These are phyloP conservation scores for Vesta saturnalis DNA, from an alignment of 2,888 invertebrate genomes.

Conservation along the genomic window DNA sequence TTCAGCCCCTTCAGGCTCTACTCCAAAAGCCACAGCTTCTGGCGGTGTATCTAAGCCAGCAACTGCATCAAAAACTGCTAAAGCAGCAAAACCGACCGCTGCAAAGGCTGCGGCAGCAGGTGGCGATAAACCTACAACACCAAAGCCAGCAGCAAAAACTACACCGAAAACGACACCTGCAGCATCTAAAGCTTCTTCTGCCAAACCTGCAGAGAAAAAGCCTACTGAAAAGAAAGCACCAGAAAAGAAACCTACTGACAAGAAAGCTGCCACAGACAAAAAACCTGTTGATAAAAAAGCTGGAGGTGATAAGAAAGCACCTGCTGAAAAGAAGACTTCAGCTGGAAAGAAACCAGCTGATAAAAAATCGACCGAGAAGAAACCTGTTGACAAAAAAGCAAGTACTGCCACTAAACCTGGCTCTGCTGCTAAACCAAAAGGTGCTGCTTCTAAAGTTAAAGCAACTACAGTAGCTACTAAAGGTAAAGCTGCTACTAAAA, in stretches of 20 bases:
- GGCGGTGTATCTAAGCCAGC: neutral
- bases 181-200: conserved; percentile 61
- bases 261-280: neutral
- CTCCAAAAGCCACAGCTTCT: conserved; percentile 53
- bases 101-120: conserved; percentile 52
- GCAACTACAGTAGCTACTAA: neutral
- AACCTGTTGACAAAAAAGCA: conserved; percentile 55
- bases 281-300: conserved; percentile 56
- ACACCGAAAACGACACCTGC: conserved; percentile 12
- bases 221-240: conserved; percentile 54
- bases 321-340: conserved; percentile 47
- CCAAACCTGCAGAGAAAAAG: conserved; percentile 62
- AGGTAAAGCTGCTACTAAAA: neutral
- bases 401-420: conserved; percentile 57
- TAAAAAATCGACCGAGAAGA: conserved; percentile 61
- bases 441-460: neutral
- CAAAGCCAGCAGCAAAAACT: conserved; percentile 54
- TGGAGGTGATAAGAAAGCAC: conserved; percentile 61
- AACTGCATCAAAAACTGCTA: conserved; percentile 38
- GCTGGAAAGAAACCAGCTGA: conserved; percentile 59
- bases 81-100: conserved; percentile 54
- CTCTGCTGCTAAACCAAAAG: conserved; percentile 55
- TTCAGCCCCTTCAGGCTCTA: conserved; percentile 53
- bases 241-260: no score
- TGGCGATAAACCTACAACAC: conserved; percentile 58